A percentile compares a stretch with the other conserved stretches of the same genome.
These are phyloP conservation scores for Crocallis elinguaria DNA, from an alignment of 2,888 invertebrate species.

Conservation along the genomic window DNA sequence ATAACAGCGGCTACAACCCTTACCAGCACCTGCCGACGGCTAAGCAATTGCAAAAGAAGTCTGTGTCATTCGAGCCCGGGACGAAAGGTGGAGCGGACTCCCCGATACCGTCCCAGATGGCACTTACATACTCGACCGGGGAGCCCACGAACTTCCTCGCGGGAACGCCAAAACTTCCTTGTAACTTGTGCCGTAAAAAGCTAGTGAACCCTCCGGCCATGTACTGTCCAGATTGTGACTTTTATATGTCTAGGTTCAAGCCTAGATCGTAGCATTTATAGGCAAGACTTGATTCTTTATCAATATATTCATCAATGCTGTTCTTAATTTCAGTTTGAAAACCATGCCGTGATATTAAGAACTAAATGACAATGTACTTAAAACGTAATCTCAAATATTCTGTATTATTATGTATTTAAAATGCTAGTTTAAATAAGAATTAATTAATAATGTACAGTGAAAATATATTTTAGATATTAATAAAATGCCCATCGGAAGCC, in stretches of 20 bases:
- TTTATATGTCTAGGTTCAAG: constrained; percentile 94
- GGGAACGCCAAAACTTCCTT: constrained; percentile 86
- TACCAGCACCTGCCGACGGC: constrained; percentile 87
- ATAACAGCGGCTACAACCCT: constrained; percentile 75
- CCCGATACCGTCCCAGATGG: constrained; percentile 72
- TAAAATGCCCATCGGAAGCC: constrained; percentile 41
- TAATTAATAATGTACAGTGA: constrained; percentile 23
- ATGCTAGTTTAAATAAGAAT: constrained; percentile 1
- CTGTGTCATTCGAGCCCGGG: constrained; percentile 89
- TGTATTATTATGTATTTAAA: constrained; percentile 2
- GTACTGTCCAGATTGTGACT: constrained; percentile 96
- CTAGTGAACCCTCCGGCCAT: constrained; percentile 90
- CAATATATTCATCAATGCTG: no score
- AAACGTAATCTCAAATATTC: neutral
- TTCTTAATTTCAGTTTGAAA: no score
- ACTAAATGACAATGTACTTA: constrained; percentile 2
- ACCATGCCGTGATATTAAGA: constrained; percentile 3
- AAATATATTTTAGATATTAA: constrained; percentile 26
- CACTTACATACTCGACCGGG: constrained; percentile 52
- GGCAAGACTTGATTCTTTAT: constrained; percentile 13
- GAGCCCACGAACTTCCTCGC: constrained; percentile 57
- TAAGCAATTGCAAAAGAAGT: constrained; percentile 87
- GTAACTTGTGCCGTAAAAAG: constrained; percentile 95
- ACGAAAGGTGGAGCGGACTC: constrained; percentile 87
- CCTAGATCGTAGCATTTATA: constrained; percentile 82